Conservation (phyloP, 2,113 vertebrate genomes). For the Nesoenas mayeri region DNA sequence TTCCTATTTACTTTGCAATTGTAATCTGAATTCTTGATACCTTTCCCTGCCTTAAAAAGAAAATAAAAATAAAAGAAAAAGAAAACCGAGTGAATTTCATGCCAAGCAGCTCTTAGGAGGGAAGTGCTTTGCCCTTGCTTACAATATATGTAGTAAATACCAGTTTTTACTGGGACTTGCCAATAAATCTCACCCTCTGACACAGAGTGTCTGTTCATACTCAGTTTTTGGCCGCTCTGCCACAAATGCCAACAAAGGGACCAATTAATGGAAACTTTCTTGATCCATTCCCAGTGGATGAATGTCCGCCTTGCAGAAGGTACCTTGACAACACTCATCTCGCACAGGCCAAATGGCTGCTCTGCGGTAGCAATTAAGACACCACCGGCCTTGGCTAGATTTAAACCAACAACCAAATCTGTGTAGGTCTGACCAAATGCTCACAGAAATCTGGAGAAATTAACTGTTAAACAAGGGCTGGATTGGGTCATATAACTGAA, state of each 20-base stretch:
- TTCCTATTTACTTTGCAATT: neutral
- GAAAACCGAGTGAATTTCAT: neutral
- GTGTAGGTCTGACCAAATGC: slow-evolving; percentile 45
- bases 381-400: slow-evolving; percentile 61
- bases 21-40: neutral
- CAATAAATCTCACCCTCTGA: slow-evolving; percentile 58
- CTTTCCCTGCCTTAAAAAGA: neutral
- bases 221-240: slow-evolving; percentile 57
- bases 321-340: slow-evolving; percentile 64
- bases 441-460: slow-evolving; percentile 23
- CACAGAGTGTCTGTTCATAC: slow-evolving; percentile 58
- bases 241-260: slow-evolving; percentile 69
- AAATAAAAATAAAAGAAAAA: neutral
- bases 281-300: slow-evolving; percentile 67
- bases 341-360: slow-evolving; percentile 53
- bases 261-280: slow-evolving; percentile 73
- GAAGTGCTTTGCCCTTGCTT: neutral
- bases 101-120: neutral
- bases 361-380: slow-evolving; percentile 70
- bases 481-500: neutral
- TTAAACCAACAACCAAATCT: slow-evolving; percentile 66
- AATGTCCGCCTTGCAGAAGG: slow-evolving; percentile 67
- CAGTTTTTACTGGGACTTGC: slow-evolving; percentile 47
- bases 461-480: slow-evolving; percentile 32
- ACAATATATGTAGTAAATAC: slow-evolving; percentile 36